phyloP scores from a whole-genome alignment of 2,888 invertebrate species.

The Mesorhabditis spiculigera region DNA sequence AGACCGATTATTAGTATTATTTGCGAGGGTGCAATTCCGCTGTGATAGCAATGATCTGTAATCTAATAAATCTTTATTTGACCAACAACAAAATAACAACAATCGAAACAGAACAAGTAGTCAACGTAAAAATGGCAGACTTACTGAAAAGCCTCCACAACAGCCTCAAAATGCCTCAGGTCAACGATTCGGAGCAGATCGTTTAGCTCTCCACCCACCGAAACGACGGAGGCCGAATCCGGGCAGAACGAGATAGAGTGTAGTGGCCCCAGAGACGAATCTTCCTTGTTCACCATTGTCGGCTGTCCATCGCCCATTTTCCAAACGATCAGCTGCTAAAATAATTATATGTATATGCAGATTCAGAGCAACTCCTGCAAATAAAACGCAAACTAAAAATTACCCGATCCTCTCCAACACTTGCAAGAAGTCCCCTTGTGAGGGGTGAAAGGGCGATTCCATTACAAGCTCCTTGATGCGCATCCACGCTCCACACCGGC shows the following conservation, averaged over 20 bases:
- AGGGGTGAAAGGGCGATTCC: conserved; percentile 35
- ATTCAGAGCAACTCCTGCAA: not conserved
- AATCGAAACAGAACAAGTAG: too few species aligned
- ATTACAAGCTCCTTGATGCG: conserved; percentile 44
- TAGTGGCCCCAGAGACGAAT: not conserved
- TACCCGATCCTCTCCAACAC: conserved; percentile 46
- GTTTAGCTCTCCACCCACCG: conserved; percentile 41
- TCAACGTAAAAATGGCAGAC: not conserved
- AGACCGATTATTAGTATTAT: not conserved
- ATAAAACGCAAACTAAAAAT: conserved; percentile 3
- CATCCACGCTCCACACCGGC: conserved; percentile 29
- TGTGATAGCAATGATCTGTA: too few species aligned
- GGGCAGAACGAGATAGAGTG: conserved; percentile 40
- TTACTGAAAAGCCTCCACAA: conserved; percentile 34
- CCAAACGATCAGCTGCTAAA: conserved; percentile 47
- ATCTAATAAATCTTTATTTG: too few species aligned
- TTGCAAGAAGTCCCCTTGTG: conserved; percentile 40
- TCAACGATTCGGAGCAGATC: conserved; percentile 46
- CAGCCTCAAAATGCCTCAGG: conserved; percentile 35
- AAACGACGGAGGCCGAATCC: conserved; percentile 34
- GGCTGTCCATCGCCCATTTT: conserved; percentile 30
- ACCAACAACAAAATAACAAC: too few species aligned
- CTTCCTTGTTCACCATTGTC: conserved; percentile 17
- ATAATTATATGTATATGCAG: conserved; percentile 6
- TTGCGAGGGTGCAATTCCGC: too few species aligned